Evolutionary conservation across 64 coral and sea anemone genomes (phyloP), one percentile per base, ranked within the genome.

Genomic region (Platygyra sinensis): DNA sequence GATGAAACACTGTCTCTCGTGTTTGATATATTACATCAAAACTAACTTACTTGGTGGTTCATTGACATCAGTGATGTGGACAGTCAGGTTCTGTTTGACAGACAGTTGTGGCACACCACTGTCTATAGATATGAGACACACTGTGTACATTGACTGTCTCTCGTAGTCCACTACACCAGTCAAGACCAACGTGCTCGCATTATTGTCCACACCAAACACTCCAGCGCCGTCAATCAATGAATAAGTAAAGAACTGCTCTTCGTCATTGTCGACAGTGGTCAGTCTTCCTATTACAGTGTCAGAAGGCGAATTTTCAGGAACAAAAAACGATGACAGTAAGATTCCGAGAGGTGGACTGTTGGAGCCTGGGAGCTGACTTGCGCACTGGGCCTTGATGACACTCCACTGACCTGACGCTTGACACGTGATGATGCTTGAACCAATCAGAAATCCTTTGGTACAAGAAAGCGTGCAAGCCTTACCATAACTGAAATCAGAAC

Each of bases 111-210:
- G 79, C 11, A 90, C 62, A 63, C 94, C 90, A 67, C 86, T 91
- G 86, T 95, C 89, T 16, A 85, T 95, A 59, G 89, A 88, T 12
- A 80, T 80, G 24, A 95, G 63, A n/a, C 61, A 10, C 46, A 95
- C 91, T 4, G 31, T 64, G 80, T 91, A 87, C 49, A 62, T 83
- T 76, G 90, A 77, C 39, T 88, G 83, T 27, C 76, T 92, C 61
- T 95, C 94, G 16, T 88, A 95, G 39, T 95, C 89, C 90, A 95
- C 80, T 4, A 83, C 74, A 59, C 94, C 89, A 60, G 54, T 42
- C 13, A 92, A 83, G 30, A 84, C 64, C 77, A 95, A 83, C 10
- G 46, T 83, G 9, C 89, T 64, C 30, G 77, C 39, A 16, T 22
- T 57, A 30, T 88, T 83, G 78, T 88, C 89, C 18, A 95, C 77